Evolutionary conservation across 2,888 invertebrate species (phyloP).

Genomic region (Melinaea marsaeus): DNA sequence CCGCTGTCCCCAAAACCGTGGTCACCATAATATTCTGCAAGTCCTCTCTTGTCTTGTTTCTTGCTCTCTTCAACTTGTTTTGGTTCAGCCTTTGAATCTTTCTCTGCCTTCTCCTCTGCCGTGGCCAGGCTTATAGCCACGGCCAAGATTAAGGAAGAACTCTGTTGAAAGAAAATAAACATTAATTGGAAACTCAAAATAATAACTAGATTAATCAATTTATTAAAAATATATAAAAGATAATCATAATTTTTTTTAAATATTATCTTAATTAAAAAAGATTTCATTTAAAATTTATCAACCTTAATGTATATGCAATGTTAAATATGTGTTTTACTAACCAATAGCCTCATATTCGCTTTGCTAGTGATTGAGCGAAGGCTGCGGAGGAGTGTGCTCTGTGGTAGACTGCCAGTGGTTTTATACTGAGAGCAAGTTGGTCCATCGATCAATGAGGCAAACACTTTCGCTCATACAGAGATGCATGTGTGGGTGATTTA

Average conservation of each 20-base stretch:
- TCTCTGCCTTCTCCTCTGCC: slow-evolving; percentile 75
- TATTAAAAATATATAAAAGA: neutral
- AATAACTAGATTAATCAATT: neutral
- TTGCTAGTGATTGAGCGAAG: slow-evolving; percentile 70
- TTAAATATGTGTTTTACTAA: slow-evolving; percentile 47
- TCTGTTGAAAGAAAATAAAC: slow-evolving; percentile 51
- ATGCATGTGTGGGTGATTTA: slow-evolving; percentile 45
- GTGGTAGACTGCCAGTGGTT: slow-evolving; percentile 46
- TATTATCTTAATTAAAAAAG: neutral
- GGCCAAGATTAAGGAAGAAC: slow-evolving; percentile 72
- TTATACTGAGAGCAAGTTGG: slow-evolving; percentile 62
- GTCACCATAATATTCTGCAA: slow-evolving; percentile 71
- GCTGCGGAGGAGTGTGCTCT: slow-evolving; percentile 65
- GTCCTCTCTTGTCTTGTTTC: slow-evolving; percentile 78
- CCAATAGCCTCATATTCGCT: slow-evolving; percentile 75
- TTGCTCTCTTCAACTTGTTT: slow-evolving; percentile 66
- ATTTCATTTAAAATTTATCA: neutral
- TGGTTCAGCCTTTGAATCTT: slow-evolving; percentile 67
- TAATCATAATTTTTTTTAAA: slow-evolving; percentile 1
- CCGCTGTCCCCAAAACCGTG: slow-evolving; percentile 42
- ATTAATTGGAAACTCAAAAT: neutral
- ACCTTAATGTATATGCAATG: slow-evolving; percentile 6
- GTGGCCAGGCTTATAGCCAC: slow-evolving; percentile 75
- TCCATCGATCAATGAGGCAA: slow-evolving; percentile 63
- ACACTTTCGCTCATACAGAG: slow-evolving; percentile 64